Percentiles rank a stretch among this genome's conserved stretches.
Evolutionary conservation across 2,113 vertebrate genomes (phyloP).

Genomic region (Centrocercus urophasianus): DNA sequence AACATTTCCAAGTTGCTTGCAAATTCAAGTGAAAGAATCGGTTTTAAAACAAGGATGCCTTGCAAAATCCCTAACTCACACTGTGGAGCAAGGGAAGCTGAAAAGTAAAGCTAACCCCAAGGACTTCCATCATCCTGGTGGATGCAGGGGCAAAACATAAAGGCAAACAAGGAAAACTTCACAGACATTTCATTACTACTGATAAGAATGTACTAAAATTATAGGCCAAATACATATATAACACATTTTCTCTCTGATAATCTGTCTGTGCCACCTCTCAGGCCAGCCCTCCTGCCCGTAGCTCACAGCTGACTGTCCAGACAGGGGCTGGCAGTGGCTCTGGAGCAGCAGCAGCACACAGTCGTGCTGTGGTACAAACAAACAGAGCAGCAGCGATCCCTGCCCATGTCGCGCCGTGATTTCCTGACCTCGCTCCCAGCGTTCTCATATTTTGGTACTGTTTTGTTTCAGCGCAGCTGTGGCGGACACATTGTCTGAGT

Average conservation of each 20-base stretch:
- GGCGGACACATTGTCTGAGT: accelerated
- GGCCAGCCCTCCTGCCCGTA: not conserved
- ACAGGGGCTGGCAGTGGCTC: not conserved
- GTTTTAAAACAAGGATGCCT: not conserved
- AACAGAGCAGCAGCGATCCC: not conserved
- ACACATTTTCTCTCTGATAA: not conserved
- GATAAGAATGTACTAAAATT: not conserved
- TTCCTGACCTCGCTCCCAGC: not conserved
- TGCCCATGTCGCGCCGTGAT: not conserved
- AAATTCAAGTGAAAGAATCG: not conserved
- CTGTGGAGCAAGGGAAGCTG: not conserved
- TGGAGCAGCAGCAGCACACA: not conserved
- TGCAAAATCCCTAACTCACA: not conserved
- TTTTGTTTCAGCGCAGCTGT: not conserved
- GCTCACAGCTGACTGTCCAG: not conserved
- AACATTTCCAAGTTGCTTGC: not conserved
- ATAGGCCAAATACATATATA: not conserved
- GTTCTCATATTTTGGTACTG: not conserved
- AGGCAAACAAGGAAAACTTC: not conserved
- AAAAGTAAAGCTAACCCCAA: not conserved
- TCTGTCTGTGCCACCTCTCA: not conserved
- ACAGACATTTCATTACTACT: not conserved
- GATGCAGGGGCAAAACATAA: not conserved
- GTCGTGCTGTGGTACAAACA: not conserved
- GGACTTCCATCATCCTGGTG: not conserved